A percentile compares a stretch with the other conserved stretches of the same genome.
phyloP scores from a whole-genome alignment of 2,113 vertebrate genomes.

The Paracanthobrama guichenoti region DNA sequence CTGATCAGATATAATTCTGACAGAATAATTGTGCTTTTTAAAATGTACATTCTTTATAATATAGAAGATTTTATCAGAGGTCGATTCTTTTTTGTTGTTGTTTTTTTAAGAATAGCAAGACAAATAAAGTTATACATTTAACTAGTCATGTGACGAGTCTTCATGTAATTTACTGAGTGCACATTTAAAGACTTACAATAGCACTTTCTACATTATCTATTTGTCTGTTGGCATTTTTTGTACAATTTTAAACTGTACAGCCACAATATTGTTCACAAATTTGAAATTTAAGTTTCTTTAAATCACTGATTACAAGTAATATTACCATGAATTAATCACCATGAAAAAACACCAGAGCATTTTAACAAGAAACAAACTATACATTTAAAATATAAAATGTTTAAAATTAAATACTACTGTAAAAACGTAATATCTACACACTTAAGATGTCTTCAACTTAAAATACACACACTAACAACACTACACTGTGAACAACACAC shows the following conservation, averaged over 20 bases:
- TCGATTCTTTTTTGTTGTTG: background rate
- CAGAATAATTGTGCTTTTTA: background rate
- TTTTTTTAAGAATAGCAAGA: background rate
- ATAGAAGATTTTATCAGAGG: background rate
- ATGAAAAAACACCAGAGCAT: background rate
- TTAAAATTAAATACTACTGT: background rate
- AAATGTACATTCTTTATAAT: too few relatives aligned
- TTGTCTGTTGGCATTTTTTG: background rate
- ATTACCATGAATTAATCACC: background rate
- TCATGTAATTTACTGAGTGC: background rate
- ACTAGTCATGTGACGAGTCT: background rate
- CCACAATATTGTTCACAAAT: background rate
- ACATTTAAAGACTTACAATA: background rate
- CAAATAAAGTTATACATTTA: background rate
- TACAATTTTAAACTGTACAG: background rate
- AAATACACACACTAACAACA: slow-evolving; percentile 43
- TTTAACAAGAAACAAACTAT: background rate
- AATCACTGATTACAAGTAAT: background rate
- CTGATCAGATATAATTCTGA: background rate
- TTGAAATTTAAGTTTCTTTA: background rate
- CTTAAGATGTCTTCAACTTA: background rate
- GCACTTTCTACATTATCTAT: background rate
- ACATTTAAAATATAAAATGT: background rate
- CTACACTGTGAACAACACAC: slow-evolving; percentile 54
- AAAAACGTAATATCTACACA: slow-evolving; percentile 14